A percentile compares a stretch with the other conserved stretches of the same genome.
Evolutionary conservation across 2,888 invertebrate species (phyloP).

Genomic region (Caenorhabditis angaria): DNA sequence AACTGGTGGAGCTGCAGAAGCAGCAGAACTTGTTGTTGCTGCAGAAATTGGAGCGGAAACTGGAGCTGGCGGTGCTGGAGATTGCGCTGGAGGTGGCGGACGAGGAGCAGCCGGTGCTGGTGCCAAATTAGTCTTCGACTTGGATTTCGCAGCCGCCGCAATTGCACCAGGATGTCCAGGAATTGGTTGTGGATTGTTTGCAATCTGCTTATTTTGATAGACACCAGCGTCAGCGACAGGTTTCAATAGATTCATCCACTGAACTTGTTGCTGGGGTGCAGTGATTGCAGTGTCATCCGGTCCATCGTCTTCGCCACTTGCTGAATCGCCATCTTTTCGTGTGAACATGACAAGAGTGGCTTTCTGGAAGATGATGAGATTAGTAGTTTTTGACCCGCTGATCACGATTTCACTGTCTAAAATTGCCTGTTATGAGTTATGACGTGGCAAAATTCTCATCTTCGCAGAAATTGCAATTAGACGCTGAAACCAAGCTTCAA

Average conservation of each 20-base stretch:
- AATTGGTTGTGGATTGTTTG: not conserved
- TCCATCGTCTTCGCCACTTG: constrained; percentile 6
- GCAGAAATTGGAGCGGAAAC: not conserved
- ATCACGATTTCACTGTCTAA: too few species aligned
- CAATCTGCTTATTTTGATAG: not conserved
- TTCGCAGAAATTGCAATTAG: too few species aligned
- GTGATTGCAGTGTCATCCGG: not conserved
- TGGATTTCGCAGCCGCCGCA: not conserved
- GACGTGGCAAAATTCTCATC: too few species aligned
- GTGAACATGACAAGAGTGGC: constrained; percentile 8
- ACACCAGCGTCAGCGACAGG: not conserved
- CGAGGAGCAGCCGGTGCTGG: not conserved
- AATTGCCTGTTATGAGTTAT: too few species aligned
- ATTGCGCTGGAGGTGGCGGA: too few species aligned
- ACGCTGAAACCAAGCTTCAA: too few species aligned
- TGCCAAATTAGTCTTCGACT: not conserved
- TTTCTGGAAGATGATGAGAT: not conserved
- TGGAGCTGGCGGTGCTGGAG: not conserved
- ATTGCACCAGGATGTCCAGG: not conserved
- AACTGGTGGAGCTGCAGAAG: not conserved
- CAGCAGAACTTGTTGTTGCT: not conserved
- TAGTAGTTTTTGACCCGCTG: too few species aligned
- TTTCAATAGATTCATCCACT: not conserved
- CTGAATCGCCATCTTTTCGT: constrained; percentile 8
- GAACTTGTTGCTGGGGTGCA: not conserved